Base-by-base conservation (phyloP, 1,140 invertebrate genomes). In the Neodiprion fabricii region DNA sequence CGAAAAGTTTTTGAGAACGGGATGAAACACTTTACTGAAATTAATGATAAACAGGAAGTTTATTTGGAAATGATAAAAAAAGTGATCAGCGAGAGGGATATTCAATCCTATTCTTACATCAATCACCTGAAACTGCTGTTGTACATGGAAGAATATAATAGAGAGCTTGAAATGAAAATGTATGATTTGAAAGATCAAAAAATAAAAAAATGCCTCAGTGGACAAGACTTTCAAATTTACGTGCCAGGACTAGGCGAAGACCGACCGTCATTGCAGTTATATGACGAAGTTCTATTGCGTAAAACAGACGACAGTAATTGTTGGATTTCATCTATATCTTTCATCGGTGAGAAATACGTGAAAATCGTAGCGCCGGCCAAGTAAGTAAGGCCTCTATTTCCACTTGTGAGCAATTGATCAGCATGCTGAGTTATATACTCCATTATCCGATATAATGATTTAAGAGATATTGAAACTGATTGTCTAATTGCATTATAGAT, bases 211-310 rank as follows among this genome's bases (percentile, higher is more conserved):
- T 91, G 90, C 5, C 87, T 86, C 76, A 90, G 94, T 74, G 85
- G 90, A 21, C 85, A 81, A 14, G 28, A 40, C 0, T 95, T 89
- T 85, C 84, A 96, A 12, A 88, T 91, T 21, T 88, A 91, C 82
- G 92, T 97, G 48, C 91, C 92, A 68, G 94, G 94, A 72, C 85
- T 97, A 14, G 88, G 91, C 67, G 95, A 96, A 85, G 92, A 91
- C 70, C 89, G 95, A 73, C 95, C 96, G 3, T 95, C 95, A 4
- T 80, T 98, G 9, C 89, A 93, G 65, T 79, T 91, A 72, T 93
- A 93, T 2, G 96, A 98, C 85, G 88, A 84, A 79, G 90, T 95
- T 12, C 87, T 92, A 40, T 90, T 85, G n/a, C 0, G 9, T 0
- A 40, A 75, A 12, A 9, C 14, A 7, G 1, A 17, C 50, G 48